These are phyloP conservation scores for Pammene fasciana DNA, from an alignment of 2,888 invertebrate genomes.

Conservation along the genomic window DNA sequence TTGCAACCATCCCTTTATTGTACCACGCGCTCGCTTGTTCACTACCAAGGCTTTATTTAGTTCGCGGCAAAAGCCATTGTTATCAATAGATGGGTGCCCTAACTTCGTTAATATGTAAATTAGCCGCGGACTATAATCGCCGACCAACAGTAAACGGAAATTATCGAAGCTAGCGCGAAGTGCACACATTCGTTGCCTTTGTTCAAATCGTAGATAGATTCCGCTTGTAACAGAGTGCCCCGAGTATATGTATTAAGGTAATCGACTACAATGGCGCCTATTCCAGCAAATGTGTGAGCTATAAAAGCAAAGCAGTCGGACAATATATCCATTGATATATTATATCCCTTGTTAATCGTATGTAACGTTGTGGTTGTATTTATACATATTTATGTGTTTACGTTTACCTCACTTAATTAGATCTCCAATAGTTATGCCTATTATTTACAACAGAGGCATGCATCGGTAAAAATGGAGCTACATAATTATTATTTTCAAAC, in stretches of 20 bases:
- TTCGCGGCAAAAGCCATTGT: constrained; percentile 2
- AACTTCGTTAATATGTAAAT: not conserved
- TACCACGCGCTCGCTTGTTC: not conserved
- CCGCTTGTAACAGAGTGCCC: not conserved
- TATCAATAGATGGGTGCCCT: not conserved
- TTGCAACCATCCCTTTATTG: not conserved
- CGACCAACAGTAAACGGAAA: not conserved
- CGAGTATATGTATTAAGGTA: not conserved
- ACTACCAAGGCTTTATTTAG: constrained; percentile 9
- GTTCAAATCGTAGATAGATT: too few species aligned
- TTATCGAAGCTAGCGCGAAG: not conserved
- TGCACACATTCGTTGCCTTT: constrained; percentile 8
- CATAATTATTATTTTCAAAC: not conserved
- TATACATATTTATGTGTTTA: not conserved
- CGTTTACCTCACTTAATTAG: not conserved
- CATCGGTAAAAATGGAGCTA: not conserved
- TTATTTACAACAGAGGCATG: constrained; percentile 24
- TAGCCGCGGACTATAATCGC: not conserved
- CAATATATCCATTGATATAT: not conserved
- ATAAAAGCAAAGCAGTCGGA: constrained; percentile 1
- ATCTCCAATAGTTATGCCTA: not conserved
- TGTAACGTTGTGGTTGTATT: not conserved
- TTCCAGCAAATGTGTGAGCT: constrained; percentile 1
- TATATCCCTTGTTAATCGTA: not conserved
- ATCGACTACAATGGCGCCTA: not conserved